These are phyloP conservation scores for Trissoscelio sp. DNA, from an alignment of 2,888 invertebrate species.

Conservation along the genomic window DNA sequence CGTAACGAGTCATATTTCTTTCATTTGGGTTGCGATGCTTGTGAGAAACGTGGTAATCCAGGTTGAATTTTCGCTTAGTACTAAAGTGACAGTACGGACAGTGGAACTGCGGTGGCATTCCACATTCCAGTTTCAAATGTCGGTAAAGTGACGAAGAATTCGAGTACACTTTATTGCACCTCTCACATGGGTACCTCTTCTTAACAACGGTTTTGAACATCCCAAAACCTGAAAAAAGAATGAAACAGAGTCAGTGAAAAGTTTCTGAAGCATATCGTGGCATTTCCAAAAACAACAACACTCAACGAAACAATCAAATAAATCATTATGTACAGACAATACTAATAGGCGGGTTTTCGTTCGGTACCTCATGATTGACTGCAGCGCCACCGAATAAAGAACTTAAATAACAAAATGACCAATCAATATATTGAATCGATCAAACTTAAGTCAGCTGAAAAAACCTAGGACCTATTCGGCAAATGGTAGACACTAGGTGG, in stretches of 20 bases:
- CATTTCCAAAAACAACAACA: slow-evolving; percentile 54
- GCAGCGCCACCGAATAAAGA: background rate
- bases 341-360: background rate
- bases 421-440: too few species aligned
- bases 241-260: slow-evolving; percentile 44
- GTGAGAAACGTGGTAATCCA: slow-evolving; percentile 77
- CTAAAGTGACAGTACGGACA: slow-evolving; percentile 81
- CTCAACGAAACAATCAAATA: slow-evolving; percentile 35
- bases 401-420: background rate
- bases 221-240: slow-evolving; percentile 63
- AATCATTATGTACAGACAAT: slow-evolving; percentile 39
- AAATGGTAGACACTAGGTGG: too few species aligned
- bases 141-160: slow-evolving; percentile 85
- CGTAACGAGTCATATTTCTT: slow-evolving; percentile 55
- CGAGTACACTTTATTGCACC: slow-evolving; percentile 86
- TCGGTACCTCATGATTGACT: slow-evolving; percentile 10
- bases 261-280: slow-evolving; percentile 3
- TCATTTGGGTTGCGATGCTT: slow-evolving; percentile 72
- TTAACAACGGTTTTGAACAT: slow-evolving; percentile 51
- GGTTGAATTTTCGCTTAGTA: slow-evolving; percentile 81
- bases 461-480: too few species aligned
- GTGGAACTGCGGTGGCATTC: slow-evolving; percentile 80
- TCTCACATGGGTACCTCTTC: slow-evolving; percentile 81
- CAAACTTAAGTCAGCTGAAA: too few species aligned
- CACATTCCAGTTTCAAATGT: slow-evolving; percentile 82